Conservation (phyloP, 2,888 invertebrate species). For the Tipula confusa region DNA sequence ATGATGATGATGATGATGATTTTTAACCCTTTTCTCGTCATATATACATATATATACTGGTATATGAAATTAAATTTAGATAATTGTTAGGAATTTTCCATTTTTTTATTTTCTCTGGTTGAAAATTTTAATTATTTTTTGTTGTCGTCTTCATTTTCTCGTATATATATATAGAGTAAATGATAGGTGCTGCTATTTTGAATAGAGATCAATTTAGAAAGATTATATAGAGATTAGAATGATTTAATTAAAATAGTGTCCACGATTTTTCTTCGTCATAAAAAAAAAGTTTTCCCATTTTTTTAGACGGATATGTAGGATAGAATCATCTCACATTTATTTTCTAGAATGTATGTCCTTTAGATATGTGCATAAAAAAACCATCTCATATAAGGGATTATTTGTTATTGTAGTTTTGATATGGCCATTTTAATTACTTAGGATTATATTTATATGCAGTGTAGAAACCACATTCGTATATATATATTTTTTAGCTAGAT, state of each 20-base stretch:
- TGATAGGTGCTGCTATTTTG: background rate
- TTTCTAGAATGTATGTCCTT: background rate
- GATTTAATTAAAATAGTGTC: constrained; percentile 25
- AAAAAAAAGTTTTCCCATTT: background rate
- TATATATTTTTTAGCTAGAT: background rate
- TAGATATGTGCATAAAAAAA: background rate
- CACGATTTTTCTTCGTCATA: constrained; percentile 6
- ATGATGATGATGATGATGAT: constrained; percentile 4
- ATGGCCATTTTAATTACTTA: background rate
- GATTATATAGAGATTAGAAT: constrained; percentile 7
- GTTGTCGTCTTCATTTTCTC: background rate
- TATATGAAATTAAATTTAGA: constrained; percentile 16
- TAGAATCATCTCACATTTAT: background rate
- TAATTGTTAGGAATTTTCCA: constrained; percentile 17
- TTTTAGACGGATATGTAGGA: background rate
- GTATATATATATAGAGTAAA: too few species aligned
- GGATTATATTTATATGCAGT: background rate
- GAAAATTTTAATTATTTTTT: constrained; percentile 13
- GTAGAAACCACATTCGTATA: background rate
- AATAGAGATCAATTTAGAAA: constrained; percentile 25
- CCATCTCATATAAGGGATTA: background rate
- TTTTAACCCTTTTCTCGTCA: background rate
- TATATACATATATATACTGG: background rate
- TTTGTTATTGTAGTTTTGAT: constrained; percentile 3
- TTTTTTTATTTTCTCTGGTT: constrained; percentile 7